Evolutionary conservation across 2,797 vertebrate species (phyloP).

Genomic region (Moxostoma hubbsi): DNA sequence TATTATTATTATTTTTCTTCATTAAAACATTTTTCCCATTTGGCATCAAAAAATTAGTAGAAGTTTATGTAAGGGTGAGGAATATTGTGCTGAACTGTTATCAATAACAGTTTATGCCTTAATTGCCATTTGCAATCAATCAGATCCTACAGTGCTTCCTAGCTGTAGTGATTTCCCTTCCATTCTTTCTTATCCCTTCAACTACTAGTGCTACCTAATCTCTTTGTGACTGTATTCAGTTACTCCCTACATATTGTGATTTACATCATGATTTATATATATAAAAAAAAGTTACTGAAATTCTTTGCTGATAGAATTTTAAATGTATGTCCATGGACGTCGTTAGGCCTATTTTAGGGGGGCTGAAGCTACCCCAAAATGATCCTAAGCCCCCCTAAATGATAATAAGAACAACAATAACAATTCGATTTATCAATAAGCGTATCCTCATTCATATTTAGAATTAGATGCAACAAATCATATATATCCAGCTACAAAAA

Average conservation of each 20-base stretch:
- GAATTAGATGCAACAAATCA: too few relatives aligned
- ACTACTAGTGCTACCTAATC: constrained; percentile 11
- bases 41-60: background rate
- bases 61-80: background rate
- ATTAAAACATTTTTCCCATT: background rate
- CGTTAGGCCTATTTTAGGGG: too few relatives aligned
- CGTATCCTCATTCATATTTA: too few relatives aligned
- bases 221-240: constrained; percentile 20
- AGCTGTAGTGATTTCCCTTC: too few relatives aligned
- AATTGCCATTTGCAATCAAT: too few relatives aligned
- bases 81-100: background rate
- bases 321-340: constrained; percentile 69
- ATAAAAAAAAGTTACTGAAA: constrained; percentile 30
- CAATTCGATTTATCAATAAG: too few relatives aligned
- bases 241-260: constrained; percentile 31
- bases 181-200: background rate
- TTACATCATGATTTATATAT: constrained; percentile 1
- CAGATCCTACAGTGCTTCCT: background rate
- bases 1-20: background rate
- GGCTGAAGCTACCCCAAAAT: too few relatives aligned
- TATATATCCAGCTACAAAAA: too few relatives aligned
- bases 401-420: too few relatives aligned
- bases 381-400: too few relatives aligned
- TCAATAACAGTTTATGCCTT: too few relatives aligned
- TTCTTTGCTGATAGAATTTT: constrained; percentile 68